Percentiles rank a stretch among this genome's conserved stretches.
Evolutionary conservation across 2,888 invertebrate species (phyloP).

Genomic region (Spodoptera littoralis): DNA sequence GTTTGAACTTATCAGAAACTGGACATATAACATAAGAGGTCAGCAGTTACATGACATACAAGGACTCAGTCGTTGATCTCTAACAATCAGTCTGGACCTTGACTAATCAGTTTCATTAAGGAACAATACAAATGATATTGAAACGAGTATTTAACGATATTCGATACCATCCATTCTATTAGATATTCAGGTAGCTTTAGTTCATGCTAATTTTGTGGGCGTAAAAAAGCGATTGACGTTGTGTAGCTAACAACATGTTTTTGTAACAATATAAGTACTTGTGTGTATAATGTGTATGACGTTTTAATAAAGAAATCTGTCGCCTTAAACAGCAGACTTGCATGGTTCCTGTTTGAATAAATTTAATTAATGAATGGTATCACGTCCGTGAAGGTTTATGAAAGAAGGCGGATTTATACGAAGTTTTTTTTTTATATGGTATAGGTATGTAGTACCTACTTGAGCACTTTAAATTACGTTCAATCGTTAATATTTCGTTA

Average conservation of each 20-base stretch:
- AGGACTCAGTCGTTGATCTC: not conserved
- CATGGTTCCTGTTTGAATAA: constrained; percentile 65
- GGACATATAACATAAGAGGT: no score
- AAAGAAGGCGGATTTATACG: constrained; percentile 35
- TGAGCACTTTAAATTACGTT: no score
- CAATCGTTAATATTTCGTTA: no score
- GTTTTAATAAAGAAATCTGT: constrained; percentile 56
- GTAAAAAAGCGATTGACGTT: constrained; percentile 36
- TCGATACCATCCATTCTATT: constrained; percentile 8
- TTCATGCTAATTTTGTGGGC: constrained; percentile 43
- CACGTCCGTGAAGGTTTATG: constrained; percentile 41
- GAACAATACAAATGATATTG: constrained; percentile 13
- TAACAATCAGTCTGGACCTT: constrained; percentile 24
- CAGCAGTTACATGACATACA: not conserved
- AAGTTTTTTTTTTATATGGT: constrained; percentile 10
- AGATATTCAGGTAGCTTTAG: constrained; percentile 33
- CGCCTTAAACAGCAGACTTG: constrained; percentile 50
- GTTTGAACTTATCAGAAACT: no score
- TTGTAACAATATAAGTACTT: constrained; percentile 34
- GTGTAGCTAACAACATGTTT: constrained; percentile 11
- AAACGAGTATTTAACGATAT: constrained; percentile 7
- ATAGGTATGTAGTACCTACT: not conserved
- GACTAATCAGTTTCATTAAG: constrained; percentile 2
- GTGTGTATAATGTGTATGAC: constrained; percentile 46
- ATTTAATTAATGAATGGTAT: constrained; percentile 42